Base-by-base conservation (phyloP, 2,888 invertebrate genomes). In the Conops quadrifasciatus region DNA sequence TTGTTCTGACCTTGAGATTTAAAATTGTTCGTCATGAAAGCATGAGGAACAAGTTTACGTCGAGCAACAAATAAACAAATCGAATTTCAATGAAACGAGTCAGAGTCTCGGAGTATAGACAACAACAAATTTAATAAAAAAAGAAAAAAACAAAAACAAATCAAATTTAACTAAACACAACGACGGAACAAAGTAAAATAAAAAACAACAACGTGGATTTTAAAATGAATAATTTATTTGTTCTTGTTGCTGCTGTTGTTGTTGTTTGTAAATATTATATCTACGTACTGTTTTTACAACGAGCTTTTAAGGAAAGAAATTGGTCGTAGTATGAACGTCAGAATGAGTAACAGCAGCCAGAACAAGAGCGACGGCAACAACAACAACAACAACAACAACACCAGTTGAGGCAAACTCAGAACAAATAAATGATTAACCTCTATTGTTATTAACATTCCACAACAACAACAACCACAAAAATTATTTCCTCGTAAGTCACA, bases 401-500 rank as follows among this genome's bases (percentile, higher is more conserved):
- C 24, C 7, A 24, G n/a, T n/a, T 24, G 11, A n/a, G 15, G 24
- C 58, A 26, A 49, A 26, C 47, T 16, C n/a, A 28, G 15, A 68
- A 60, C 30, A 49, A 47, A 4, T 60, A 60, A 24, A 68, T 15
- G 3, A 68, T 13, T n/a, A 68, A 21, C 28, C 15, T 47, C n/a
- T 45, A 21, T 16, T 19, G 21, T 26, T 13, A 43, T 51, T 19
- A 43, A 51, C 36, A 45, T 24, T 21, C 16, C 28, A 63, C 15
- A 63, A 70, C 15, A 59, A 36, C 4, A 36, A 24, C 45, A 26
- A 65, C 15, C n/a, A n/a, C 70, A 63, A 72, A 70, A 51, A 71
- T 71, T 66, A 78, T 78, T 78, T 78, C 77, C 78, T 78, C 75
- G 76, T 75, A 75, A 75, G 74, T 66, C 73, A 75, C 78, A 77